Conservation (phyloP, 92 coral and sea anemone species). For the Anthopleura xanthogrammica region DNA sequence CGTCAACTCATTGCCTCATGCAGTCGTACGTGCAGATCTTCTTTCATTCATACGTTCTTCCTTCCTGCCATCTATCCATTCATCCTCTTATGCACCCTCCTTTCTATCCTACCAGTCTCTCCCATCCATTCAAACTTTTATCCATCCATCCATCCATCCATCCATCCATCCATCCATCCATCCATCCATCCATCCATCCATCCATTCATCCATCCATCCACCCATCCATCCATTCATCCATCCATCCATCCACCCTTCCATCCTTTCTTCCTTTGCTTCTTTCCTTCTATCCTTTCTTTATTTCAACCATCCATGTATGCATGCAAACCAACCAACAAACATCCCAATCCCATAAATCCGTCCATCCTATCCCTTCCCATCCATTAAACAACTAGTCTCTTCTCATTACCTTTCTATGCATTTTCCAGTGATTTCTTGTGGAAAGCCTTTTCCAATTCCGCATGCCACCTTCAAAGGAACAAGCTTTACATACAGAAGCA, state of each 20-base stretch:
- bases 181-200: background rate
- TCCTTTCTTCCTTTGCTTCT: too few species aligned
- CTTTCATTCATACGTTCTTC: too few species aligned
- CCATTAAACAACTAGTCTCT: background rate
- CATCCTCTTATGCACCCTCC: too few species aligned
- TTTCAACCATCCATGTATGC: too few species aligned
- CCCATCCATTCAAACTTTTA: background rate
- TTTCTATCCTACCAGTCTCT: background rate
- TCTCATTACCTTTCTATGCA: too few species aligned
- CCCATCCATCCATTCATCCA: background rate
- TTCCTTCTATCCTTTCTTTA: too few species aligned
- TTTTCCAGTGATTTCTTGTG: constrained; percentile 29
- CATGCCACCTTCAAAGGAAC: constrained; percentile 51
- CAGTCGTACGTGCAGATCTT: too few species aligned
- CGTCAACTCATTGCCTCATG: too few species aligned
- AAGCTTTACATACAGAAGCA: constrained; percentile 26
- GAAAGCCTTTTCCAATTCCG: constrained; percentile 49
- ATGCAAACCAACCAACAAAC: too few species aligned
- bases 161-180: background rate
- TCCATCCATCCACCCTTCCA: background rate
- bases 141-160: background rate
- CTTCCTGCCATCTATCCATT: too few species aligned
- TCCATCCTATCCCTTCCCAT: background rate
- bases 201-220: background rate
- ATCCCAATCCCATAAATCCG: background rate